Percentiles rank a stretch among this genome's conserved stretches.
Evolutionary conservation across 2,888 invertebrate genomes (phyloP).

Genomic region (Allygus modestus): DNA sequence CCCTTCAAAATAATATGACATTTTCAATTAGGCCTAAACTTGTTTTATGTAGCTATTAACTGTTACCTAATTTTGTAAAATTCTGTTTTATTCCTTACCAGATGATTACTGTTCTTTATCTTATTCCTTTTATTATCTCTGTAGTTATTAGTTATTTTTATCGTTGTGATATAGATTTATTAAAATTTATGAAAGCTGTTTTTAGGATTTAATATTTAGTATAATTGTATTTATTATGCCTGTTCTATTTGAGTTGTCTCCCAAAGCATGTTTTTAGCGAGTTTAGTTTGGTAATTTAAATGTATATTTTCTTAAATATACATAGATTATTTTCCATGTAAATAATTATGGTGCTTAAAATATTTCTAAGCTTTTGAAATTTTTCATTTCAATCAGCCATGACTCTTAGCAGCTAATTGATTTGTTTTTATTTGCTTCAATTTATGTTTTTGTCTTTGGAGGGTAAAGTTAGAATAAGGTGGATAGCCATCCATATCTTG

Average conservation of each 20-base stretch:
- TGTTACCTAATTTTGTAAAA: too few relatives aligned
- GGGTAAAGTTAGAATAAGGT: too few relatives aligned
- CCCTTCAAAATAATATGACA: too few relatives aligned
- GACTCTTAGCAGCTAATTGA: neutral
- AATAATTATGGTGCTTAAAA: conserved; percentile 22
- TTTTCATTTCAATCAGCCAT: conserved; percentile 9
- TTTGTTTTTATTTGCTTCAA: neutral
- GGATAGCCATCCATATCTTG: too few relatives aligned
- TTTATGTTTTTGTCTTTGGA: neutral
- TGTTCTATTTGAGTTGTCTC: neutral
- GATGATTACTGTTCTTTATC: too few relatives aligned
- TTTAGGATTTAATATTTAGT: neutral
- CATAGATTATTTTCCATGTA: neutral
- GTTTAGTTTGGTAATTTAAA: neutral
- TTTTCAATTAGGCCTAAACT: too few relatives aligned
- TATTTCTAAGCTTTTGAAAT: neutral
- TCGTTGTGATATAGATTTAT: conserved; percentile 12
- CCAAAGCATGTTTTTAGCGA: neutral
- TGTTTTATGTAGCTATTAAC: too few relatives aligned
- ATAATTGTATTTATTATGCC: neutral
- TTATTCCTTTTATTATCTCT: neutral
- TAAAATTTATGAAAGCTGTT: neutral
- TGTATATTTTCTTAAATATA: conserved; percentile 7
- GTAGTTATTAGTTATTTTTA: neutral
- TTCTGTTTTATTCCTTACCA: neutral